Conservation (phyloP, 2,797 vertebrate species). For the Austrolebias charrua region DNA sequence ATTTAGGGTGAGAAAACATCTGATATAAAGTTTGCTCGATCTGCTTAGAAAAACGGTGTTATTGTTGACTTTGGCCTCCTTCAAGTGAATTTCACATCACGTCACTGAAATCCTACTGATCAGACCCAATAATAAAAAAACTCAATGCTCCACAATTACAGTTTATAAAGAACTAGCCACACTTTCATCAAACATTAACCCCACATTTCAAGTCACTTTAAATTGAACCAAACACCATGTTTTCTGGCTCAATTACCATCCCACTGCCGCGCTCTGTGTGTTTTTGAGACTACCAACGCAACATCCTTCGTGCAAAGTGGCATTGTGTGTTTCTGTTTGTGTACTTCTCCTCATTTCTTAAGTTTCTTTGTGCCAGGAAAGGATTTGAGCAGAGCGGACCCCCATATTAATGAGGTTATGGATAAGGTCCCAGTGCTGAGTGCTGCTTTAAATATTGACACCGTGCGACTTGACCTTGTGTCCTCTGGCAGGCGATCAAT, state of each 20-base stretch:
- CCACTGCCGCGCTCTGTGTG: background rate
- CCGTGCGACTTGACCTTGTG: conserved; percentile 66
- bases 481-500: conserved; percentile 69
- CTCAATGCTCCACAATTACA: too few relatives aligned
- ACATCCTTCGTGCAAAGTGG: background rate
- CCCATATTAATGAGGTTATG: conserved; percentile 73
- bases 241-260: background rate
- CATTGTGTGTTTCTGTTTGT: conserved; percentile 4
- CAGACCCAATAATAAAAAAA: too few relatives aligned
- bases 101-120: too few relatives aligned
- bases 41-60: too few relatives aligned
- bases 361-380: conserved; percentile 41
- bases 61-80: too few relatives aligned
- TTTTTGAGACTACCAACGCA: background rate
- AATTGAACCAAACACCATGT: background rate
- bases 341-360: conserved; percentile 10
- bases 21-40: too few relatives aligned
- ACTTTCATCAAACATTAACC: too few relatives aligned
- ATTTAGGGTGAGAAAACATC: too few relatives aligned
- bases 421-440: conserved; percentile 65
- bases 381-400: conserved; percentile 46
- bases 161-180: too few relatives aligned
- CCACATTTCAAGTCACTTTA: too few relatives aligned
- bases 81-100: too few relatives aligned
- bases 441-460: conserved; percentile 76